phyloP scores from a whole-genome alignment of 2,888 invertebrate genomes.

The Drosophila peninsularis region DNA sequence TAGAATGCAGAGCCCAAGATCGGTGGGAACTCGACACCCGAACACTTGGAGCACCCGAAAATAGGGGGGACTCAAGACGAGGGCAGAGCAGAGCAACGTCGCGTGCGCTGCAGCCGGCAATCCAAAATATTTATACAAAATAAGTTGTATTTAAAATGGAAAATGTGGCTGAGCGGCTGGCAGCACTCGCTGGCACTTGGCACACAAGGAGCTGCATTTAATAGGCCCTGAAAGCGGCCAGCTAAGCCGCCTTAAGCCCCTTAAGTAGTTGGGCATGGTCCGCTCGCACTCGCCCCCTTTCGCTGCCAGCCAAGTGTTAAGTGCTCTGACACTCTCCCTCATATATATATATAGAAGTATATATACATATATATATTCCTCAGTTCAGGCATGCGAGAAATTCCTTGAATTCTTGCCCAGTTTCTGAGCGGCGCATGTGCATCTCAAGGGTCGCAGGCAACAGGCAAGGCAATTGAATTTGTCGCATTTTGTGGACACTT shows the following conservation, averaged over 20 bases:
- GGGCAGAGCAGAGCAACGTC: slow-evolving; percentile 42
- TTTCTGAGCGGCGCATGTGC: slow-evolving; percentile 52
- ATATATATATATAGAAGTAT: neutral
- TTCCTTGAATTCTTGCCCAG: slow-evolving; percentile 63
- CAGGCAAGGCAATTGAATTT: slow-evolving; percentile 59
- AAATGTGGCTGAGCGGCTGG: slow-evolving; percentile 12
- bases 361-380: slow-evolving; percentile 2
- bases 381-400: slow-evolving; percentile 59
- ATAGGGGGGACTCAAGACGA: slow-evolving; percentile 17
- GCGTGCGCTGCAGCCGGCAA: slow-evolving; percentile 55
- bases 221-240: slow-evolving; percentile 24
- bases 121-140: slow-evolving; percentile 27
- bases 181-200: slow-evolving; percentile 1
- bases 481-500: slow-evolving; percentile 51
- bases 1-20: slow-evolving; percentile 79
- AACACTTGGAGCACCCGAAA: slow-evolving; percentile 24
- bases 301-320: slow-evolving; percentile 66
- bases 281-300: slow-evolving; percentile 14
- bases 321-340: slow-evolving; percentile 65
- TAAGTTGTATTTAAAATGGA: slow-evolving; percentile 28
- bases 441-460: slow-evolving; percentile 48
- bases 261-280: slow-evolving; percentile 60
- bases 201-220: slow-evolving; percentile 43
- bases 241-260: slow-evolving; percentile 65
- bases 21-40: slow-evolving; percentile 69